Conservation (phyloP, 2,888 invertebrate genomes). For the Aphidius colemani region DNA sequence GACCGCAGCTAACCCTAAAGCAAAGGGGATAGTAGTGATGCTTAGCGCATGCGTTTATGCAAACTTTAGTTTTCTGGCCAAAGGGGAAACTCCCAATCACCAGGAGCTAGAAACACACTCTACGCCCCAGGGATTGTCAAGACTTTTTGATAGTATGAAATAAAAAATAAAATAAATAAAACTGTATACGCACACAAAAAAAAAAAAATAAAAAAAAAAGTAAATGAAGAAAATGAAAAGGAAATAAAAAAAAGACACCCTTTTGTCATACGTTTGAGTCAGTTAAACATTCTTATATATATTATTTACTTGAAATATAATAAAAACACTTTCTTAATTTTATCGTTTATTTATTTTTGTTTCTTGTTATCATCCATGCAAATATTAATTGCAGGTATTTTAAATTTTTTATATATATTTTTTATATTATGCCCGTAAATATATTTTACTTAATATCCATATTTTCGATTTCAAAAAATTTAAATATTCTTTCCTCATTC, state of each 20-base stretch:
- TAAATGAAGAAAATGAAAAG: not conserved
- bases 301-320: too few relatives aligned
- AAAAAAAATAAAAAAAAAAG: conserved; percentile 14
- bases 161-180: conserved; percentile 13
- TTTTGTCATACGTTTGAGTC: too few relatives aligned
- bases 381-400: too few relatives aligned
- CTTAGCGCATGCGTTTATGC: conserved; percentile 49
- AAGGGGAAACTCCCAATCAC: conserved; percentile 60
- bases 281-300: too few relatives aligned
- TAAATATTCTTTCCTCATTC: too few relatives aligned
- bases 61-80: conserved; percentile 47
- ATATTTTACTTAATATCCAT: too few relatives aligned
- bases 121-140: conserved; percentile 44
- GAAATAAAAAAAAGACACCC: not conserved
- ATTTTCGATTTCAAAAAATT: too few relatives aligned
- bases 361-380: too few relatives aligned
- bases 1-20: conserved; percentile 59
- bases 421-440: too few relatives aligned
- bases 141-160: conserved; percentile 37
- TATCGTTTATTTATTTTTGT: too few relatives aligned
- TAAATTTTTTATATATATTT: too few relatives aligned
- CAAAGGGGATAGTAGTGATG: conserved; percentile 46
- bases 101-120: conserved; percentile 55
- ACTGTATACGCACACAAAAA: not conserved
- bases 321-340: too few relatives aligned